Conservation (phyloP, 2,888 invertebrate genomes). For the Drosophila peninsularis region DNA sequence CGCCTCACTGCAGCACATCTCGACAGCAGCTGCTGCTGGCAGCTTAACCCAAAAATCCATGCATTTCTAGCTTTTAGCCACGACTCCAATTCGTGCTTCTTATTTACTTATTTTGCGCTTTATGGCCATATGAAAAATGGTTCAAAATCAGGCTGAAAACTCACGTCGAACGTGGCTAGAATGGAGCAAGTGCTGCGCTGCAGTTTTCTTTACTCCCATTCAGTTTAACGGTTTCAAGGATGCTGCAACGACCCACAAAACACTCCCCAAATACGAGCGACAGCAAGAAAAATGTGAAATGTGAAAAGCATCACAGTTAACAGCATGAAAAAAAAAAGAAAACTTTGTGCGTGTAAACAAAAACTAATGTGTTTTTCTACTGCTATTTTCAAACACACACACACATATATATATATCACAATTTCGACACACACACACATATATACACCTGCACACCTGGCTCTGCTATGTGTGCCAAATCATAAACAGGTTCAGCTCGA, state of each 20-base stretch:
- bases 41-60: slow-evolving; percentile 74
- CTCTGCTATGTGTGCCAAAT: slow-evolving; percentile 64
- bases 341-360: slow-evolving; percentile 66
- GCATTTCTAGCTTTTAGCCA: slow-evolving; percentile 8
- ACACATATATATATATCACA: slow-evolving; percentile 17
- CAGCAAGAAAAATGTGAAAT: slow-evolving; percentile 40
- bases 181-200: slow-evolving; percentile 73
- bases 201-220: slow-evolving; percentile 32
- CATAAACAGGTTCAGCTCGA: slow-evolving; percentile 89
- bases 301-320: slow-evolving; percentile 63
- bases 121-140: slow-evolving; percentile 73
- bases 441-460: too few species aligned
- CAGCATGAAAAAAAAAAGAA: slow-evolving; percentile 59
- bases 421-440: slow-evolving; percentile 17
- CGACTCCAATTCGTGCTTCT: slow-evolving; percentile 30
- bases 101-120: slow-evolving; percentile 69
- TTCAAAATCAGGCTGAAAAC: slow-evolving; percentile 67
- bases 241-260: slow-evolving; percentile 75
- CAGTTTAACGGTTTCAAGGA: slow-evolving; percentile 67
- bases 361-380: slow-evolving; percentile 79
- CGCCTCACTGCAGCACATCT: slow-evolving; percentile 34
- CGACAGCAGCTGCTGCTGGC: slow-evolving; percentile 54
- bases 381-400: slow-evolving; percentile 65
- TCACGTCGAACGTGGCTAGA: slow-evolving; percentile 69
- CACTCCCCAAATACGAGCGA: slow-evolving; percentile 23